Evolutionary conservation across 2,113 vertebrate genomes (phyloP), one percentile per base, ranked within the genome.

Genomic region (Cebus imitator): DNA sequence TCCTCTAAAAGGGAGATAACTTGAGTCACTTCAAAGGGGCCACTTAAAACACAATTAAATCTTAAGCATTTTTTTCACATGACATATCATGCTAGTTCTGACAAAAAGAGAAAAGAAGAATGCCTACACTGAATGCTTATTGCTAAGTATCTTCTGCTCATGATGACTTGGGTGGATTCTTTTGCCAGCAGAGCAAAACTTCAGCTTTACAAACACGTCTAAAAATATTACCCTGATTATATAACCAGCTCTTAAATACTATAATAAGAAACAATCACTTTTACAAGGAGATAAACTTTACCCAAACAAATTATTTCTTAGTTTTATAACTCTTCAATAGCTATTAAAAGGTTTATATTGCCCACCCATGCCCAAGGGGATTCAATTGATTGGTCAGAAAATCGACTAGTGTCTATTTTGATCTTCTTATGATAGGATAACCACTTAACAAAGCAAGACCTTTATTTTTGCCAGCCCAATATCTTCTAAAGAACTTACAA

Each of bases 391-490:
- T 92, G 87, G 50, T 92, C 94, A 95, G 84, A 92, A 97, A 97
- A 96, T 96, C 81, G 91, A 92, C 80, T 58, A 93, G n/a, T 66
- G 45, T 88, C 79, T 96, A 48, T 96, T 97, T 96, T 84, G 55
- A 87, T 92, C 92, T 97, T 97, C 43, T 94, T 68, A 85, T 76
- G 81, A 87, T 93, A 94, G 72, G 37, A 88, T 94, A 97, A 80
- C 91, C 90, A 96, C 88, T 97, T 95, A 95, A 61, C 52, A 92
- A 94, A 93, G 80, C 79, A 95, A 92, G 66, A 85, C 45, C 50
- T 95, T 95, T 92, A 79, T 96, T 95, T 93, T 97, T 90, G 88
- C 87, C 90, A 94, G 87, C 64, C 75, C 81, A 97, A 48, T 90
- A 91, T 92, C 82, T 70, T 93, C 87, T 86, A 94, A 97, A 95